Evolutionary conservation across 2,113 vertebrate genomes (phyloP), one percentile per base, ranked within the genome.

Genomic region (Ammodramus savannarum): DNA sequence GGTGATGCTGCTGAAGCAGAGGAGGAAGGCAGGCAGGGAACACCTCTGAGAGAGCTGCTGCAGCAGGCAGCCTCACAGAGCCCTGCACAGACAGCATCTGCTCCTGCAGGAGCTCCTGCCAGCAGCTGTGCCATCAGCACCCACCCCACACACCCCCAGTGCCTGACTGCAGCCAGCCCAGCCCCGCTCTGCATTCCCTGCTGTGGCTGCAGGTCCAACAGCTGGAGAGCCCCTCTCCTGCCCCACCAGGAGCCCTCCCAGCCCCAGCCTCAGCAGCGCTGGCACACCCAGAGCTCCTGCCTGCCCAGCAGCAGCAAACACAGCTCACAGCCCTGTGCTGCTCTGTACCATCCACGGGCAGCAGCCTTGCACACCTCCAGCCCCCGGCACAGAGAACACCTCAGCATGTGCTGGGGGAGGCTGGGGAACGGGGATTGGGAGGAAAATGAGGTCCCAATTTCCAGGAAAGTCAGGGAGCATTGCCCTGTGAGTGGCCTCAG

Each of bases 401-500:
- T 25, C 67, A 17, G 72, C 41, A 9, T 6, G 3, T 8, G 43
- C 12, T 1, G 0, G 48, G 31, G 32, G 5, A 63, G 29, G 11
- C 7, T 58, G 32, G 12, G 22, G 9, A 25, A 11, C 51, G 44
- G 55, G 23, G 6, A n/a, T 0, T 51, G 54, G 8, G 51, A 83
- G 11, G 16, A 7, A 38, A 1, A 25, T 22, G 75, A 76, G 41
- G 49, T 62, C 67, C 55, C 27, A 25, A 0, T 23, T 77, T 58
- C 54, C 32, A 25, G 41, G 55, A 36, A 84, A 74, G 51, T 17
- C 5, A 0, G 16, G 12, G n/a, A 83, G 27, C 52, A 55, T 27
- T 0, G 0, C 13, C 36, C 48, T 43, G 23, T 0, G 0, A 51
- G 57, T 0, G 1, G 34, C 14, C 36, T 19, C 43, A 57, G 36